Evolutionary conservation across 2,113 vertebrate genomes (phyloP).

Genomic region (Ornithorhynchus anatinus): DNA sequence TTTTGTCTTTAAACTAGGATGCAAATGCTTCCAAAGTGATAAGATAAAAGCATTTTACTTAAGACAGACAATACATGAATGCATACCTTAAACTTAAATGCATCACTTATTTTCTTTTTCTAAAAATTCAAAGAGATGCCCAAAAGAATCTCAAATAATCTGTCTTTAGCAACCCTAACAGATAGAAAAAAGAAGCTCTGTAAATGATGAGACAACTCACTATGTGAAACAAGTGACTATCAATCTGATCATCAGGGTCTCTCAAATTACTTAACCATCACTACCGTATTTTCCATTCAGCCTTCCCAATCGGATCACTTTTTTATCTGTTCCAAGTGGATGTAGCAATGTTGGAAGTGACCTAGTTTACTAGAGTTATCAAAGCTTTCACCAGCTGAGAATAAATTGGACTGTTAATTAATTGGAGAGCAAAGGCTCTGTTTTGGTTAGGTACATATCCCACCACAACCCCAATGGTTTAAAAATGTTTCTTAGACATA

Average conservation of each 20-base stretch:
- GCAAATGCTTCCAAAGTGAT: too few species aligned
- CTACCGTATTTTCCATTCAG: background rate
- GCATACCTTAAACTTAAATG: too few species aligned
- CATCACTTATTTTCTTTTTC: background rate
- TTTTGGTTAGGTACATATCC: too few species aligned
- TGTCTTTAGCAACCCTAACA: background rate
- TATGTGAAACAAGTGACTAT: conserved; percentile 19
- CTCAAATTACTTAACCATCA: conserved; percentile 16
- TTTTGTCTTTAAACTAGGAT: too few species aligned
- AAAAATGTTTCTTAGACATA: too few species aligned
- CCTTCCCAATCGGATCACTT: background rate
- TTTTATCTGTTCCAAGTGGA: conserved; percentile 5
- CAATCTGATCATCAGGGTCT: background rate
- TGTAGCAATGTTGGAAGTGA: conserved; percentile 32
- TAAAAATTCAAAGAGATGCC: background rate
- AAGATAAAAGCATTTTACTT: too few species aligned
- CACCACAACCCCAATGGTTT: too few species aligned
- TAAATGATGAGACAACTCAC: background rate
- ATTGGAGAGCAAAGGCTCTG: too few species aligned
- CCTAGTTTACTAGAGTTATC: background rate
- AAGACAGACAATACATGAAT: too few species aligned
- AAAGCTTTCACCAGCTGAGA: conserved; percentile 19
- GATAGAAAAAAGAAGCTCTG: background rate
- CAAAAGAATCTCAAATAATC: background rate
- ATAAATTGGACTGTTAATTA: too few species aligned